Percentiles rank a stretch among this genome's conserved stretches.
These are phyloP conservation scores for Coptodon bakossiorum DNA, from an alignment of 2,113 vertebrate genomes.

Conservation along the genomic window DNA sequence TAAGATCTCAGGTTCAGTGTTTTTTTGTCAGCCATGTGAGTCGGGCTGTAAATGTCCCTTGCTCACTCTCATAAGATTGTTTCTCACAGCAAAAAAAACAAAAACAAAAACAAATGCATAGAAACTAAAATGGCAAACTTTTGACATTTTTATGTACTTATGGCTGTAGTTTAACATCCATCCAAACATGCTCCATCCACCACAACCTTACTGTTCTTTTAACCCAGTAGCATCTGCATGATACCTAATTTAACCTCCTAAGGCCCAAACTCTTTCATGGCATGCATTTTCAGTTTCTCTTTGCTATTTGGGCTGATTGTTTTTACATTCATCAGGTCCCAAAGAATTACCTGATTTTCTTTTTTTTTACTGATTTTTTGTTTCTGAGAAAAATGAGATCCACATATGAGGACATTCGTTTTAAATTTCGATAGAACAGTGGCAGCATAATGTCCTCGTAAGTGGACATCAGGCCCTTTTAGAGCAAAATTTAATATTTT, in stretches of 20 bases:
- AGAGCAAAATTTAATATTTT: neutral
- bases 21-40: neutral
- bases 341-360: neutral
- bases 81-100: neutral
- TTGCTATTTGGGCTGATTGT: neutral
- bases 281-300: neutral
- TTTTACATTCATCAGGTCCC: too few species aligned
- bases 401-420: neutral
- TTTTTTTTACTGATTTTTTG: neutral
- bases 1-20: accelerated
- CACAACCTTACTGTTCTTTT: neutral
- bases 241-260: neutral
- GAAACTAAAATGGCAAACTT: neutral
- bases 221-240: neutral
- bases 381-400: neutral
- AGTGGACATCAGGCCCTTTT: neutral
- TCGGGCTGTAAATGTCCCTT: neutral
- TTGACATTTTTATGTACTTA: neutral
- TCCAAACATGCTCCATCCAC: neutral
- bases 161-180: neutral
- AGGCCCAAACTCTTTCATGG: accelerated
- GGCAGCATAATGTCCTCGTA: neutral
- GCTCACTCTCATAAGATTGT: neutral
- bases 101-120: neutral
- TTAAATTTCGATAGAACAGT: neutral